phyloP scores from a whole-genome alignment of 1,140 invertebrate species.

The Pseudomyrmex pallidus region DNA sequence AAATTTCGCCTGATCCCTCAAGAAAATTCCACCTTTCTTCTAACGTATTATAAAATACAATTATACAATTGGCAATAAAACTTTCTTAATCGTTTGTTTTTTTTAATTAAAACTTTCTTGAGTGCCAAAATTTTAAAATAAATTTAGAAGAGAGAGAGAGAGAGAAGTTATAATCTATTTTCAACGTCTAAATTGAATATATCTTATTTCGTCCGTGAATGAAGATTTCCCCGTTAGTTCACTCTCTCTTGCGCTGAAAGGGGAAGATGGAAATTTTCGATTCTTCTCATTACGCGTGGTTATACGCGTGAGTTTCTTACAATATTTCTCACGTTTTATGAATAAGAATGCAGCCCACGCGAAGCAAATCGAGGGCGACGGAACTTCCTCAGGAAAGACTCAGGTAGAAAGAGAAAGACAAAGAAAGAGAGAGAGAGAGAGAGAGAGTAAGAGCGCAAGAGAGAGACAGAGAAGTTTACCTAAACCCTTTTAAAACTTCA shows the following conservation, averaged over 20 bases:
- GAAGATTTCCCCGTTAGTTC: not conserved
- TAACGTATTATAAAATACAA: not conserved
- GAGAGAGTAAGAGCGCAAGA: too few relatives aligned
- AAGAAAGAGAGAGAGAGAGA: too few relatives aligned
- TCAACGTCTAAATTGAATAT: not conserved
- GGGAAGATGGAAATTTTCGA: constrained; percentile 33
- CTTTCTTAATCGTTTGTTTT: not conserved
- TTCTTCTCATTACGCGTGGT: constrained; percentile 24
- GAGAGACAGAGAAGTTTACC: constrained; percentile 22
- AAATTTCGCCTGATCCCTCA: constrained; percentile 18
- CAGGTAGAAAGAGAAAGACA: not conserved
- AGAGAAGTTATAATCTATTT: not conserved
- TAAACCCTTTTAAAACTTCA: constrained; percentile 62
- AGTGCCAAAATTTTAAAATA: not conserved
- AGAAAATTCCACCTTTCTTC: not conserved
- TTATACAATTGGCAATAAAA: not conserved
- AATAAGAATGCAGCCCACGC: constrained; percentile 56
- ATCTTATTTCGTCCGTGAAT: not conserved
- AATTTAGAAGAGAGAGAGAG: not conserved
- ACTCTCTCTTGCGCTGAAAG: not conserved
- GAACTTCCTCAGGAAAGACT: constrained; percentile 41
- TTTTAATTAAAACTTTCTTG: not conserved
- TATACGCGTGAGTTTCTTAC: constrained; percentile 29
- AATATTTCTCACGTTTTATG: constrained; percentile 55
- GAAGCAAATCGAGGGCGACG: constrained; percentile 31